Base-by-base conservation (phyloP, 2,888 invertebrate genomes). In the Scrobipalpa atriplicella region DNA sequence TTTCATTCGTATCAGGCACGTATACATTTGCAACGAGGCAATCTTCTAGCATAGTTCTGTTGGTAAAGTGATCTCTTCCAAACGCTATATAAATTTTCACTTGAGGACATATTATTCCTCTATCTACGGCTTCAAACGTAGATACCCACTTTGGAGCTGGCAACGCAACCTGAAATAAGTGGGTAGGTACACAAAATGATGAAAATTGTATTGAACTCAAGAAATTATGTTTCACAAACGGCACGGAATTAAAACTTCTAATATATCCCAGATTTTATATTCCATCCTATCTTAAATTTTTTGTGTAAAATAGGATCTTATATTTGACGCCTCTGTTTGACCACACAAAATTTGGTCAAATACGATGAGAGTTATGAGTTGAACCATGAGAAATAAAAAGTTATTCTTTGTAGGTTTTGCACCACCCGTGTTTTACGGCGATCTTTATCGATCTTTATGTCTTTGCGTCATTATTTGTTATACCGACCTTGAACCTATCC, bases 1-100 rank as follows among this genome's bases (percentile, higher is more conserved):
- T 75, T 63, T 75, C 69, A 47, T 75, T 62, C 0, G 84, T 86
- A 61, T 82, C 76, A 0, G 87, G 85, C 0, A 84, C 81, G 61
- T 77, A 87, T 2, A 90, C 75, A 69, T 82, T 89, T 2, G 85
- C 77, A 8, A 84, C 73, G 0, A 90, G 78, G 66, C 90, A 90
- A 43, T 87, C 80, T 66, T 89, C 87, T 51, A 77, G 52, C 16
- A 52, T 52, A 18, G 21, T 47, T 16, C n/a, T 47, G 16, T 47
- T 47, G 6, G 3, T 16, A 16, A 47, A 16, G n/a, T 2, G 47
- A 5, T 47, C 16, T 6, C 5, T 1, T n/a, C 5, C 21, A 2
- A 29, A 3, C 18, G 10, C 54, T 18, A 11, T 2, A 54, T 1
- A 0, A 2, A 54, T 21, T 7, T 7, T 5, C 7, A 36, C 51